Evolutionary conservation across 1,140 invertebrate species (phyloP), one percentile per base, ranked within the genome.

Genomic region (Oncopodura yosiiana): DNA sequence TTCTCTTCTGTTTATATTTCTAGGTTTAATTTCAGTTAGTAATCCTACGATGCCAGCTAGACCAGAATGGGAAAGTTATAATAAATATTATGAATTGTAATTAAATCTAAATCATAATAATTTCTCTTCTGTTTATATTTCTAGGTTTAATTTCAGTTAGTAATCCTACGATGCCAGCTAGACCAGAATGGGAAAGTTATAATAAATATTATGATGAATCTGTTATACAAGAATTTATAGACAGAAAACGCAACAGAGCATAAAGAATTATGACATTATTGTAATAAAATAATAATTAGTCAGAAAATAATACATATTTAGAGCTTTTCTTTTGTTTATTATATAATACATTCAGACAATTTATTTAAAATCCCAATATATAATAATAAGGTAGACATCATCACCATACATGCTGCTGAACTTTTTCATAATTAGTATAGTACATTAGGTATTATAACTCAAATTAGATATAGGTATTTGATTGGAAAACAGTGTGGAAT

Each of bases 141-240:
- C 14, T 24, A 56, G 53, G 53, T 56, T 34, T 56, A 23, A 48
- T 56, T 26, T 37, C 37, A 34, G 49, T 24, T 16, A 23, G 19
- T 21, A 38, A 34, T 19, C 48, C 11, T 36, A 49, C 38, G 45
- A 29, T 24, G 11, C 48, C 23, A 29, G 48, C 51, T 24, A 42
- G 49, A 16, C 42, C 16, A 12, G 61, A 51, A 39, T 59, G 52
- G 41, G 24, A 54, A 26, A 34, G 27, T 3, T 46, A 49, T 27
- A 56, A 57, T 44, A 63, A 60, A 44, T 63, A 63, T 23, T 63
- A 63, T 36, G 54, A 60, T 36, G 57, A 60, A 39, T 5, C 19
- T 9, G 54, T 51, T n/a, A 56, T 63, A 11, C 53, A 59, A 18
- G 61, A 63, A 27, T 57, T 59, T 32, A 24, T 63, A n/a, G 14